phyloP scores from a whole-genome alignment of 2,888 invertebrate species.

The Amphipoea oculea region DNA sequence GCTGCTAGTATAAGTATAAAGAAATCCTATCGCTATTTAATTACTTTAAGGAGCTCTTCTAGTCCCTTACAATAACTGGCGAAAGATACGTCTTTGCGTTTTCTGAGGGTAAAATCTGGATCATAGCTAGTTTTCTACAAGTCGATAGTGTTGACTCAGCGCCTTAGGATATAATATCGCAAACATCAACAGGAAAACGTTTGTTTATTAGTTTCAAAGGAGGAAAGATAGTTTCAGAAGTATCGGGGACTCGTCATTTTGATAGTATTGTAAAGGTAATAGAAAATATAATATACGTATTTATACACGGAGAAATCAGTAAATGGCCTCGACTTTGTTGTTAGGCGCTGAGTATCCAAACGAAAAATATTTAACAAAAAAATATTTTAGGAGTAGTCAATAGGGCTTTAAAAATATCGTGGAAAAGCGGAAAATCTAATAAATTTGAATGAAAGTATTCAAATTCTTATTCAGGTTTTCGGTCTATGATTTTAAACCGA shows the following conservation, averaged over 20 bases:
- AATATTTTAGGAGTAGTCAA: background rate
- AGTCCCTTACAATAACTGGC: too few relatives aligned
- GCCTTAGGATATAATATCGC: background rate
- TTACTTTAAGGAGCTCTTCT: too few relatives aligned
- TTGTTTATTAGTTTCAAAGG: constrained; percentile 15
- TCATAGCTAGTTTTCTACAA: background rate
- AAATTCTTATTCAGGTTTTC: background rate
- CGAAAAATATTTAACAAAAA: background rate
- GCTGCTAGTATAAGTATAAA: too few relatives aligned
- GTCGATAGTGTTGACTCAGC: constrained; percentile 1
- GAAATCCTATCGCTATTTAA: too few relatives aligned
- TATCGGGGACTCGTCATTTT: constrained; percentile 17
- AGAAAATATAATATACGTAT: constrained; percentile 18
- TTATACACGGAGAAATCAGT: background rate
- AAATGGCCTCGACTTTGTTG: background rate
- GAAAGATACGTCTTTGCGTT: background rate
- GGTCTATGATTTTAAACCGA: background rate
- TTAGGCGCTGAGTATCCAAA: too few relatives aligned
- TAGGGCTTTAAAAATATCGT: background rate
- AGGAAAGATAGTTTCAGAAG: constrained; percentile 40
- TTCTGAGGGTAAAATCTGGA: background rate
- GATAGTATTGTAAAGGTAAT: constrained; percentile 23
- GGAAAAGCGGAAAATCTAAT: background rate
- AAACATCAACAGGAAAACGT: constrained; percentile 45
- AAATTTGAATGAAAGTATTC: background rate